Conservation (phyloP, 2,113 vertebrate genomes). For the Balaeniceps rex region DNA sequence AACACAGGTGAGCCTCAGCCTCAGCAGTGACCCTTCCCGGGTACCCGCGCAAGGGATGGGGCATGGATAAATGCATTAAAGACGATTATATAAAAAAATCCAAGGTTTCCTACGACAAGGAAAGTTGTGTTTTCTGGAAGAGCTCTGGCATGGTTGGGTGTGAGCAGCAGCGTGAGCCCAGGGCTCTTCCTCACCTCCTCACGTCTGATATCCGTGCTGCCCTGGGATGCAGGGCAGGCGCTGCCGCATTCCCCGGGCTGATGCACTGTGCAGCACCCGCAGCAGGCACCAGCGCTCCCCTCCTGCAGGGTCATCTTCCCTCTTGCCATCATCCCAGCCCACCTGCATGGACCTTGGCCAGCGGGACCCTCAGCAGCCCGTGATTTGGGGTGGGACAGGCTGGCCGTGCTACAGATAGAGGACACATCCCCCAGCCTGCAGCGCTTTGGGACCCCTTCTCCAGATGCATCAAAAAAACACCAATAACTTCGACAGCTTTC, state of each 20-base stretch:
- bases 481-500: not conserved
- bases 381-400: not conserved
- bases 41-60: not conserved
- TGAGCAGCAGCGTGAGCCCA: not conserved
- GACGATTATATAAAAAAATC: too few relatives aligned
- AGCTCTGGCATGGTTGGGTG: too few relatives aligned
- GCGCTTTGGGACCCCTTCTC: not conserved
- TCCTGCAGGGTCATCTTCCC: not conserved
- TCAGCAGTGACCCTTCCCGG: not conserved
- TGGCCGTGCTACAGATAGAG: accelerated
- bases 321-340: not conserved
- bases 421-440: not conserved
- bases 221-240: not conserved
- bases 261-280: not conserved
- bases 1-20: not conserved
- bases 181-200: not conserved
- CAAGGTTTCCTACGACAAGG: not conserved
- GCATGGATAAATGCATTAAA: too few relatives aligned
- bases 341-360: not conserved
- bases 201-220: accelerated
- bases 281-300: not conserved
- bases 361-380: not conserved
- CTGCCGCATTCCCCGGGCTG: not conserved
- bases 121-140: not conserved
- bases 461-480: not conserved